Evolutionary conservation across 2,113 vertebrate genomes (phyloP).

Genomic region (Leptosomus discolor): DNA sequence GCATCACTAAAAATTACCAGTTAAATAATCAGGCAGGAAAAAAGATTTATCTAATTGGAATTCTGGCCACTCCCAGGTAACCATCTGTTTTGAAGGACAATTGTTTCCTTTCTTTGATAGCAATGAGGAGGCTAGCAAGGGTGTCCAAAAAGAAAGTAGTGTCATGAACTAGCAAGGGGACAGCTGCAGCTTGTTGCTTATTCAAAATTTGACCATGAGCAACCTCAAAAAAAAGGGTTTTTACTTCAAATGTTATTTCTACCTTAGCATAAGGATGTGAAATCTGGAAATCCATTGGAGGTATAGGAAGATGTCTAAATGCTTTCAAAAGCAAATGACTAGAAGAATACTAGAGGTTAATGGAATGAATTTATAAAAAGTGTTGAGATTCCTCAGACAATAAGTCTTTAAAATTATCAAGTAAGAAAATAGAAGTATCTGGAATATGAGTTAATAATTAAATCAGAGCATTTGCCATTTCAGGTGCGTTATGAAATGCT

Average conservation of each 20-base stretch:
- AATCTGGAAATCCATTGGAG: neutral
- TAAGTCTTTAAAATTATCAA: neutral
- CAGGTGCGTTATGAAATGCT: neutral
- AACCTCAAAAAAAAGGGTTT: neutral
- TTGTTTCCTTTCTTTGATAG: neutral
- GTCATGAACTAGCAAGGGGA: neutral
- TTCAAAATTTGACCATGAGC: neutral
- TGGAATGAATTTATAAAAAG: neutral
- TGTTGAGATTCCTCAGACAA: neutral
- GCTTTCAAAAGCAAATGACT: neutral
- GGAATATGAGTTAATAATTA: slow-evolving; percentile 28
- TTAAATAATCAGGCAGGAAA: neutral
- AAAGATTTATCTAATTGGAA: neutral
- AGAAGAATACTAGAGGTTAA: neutral
- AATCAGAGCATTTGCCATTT: slow-evolving; percentile 36
- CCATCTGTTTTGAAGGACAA: neutral
- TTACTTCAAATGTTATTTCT: neutral
- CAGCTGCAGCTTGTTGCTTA: neutral
- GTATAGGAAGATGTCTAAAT: neutral
- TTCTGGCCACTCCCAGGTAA: neutral
- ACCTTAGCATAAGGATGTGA: neutral
- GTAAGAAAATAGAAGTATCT: neutral
- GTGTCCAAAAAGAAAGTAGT: neutral
- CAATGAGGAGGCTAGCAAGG: neutral
- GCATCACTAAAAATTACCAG: neutral